Base-by-base conservation (phyloP, 2,888 invertebrate species). In the Meiosimyza platycephala region DNA sequence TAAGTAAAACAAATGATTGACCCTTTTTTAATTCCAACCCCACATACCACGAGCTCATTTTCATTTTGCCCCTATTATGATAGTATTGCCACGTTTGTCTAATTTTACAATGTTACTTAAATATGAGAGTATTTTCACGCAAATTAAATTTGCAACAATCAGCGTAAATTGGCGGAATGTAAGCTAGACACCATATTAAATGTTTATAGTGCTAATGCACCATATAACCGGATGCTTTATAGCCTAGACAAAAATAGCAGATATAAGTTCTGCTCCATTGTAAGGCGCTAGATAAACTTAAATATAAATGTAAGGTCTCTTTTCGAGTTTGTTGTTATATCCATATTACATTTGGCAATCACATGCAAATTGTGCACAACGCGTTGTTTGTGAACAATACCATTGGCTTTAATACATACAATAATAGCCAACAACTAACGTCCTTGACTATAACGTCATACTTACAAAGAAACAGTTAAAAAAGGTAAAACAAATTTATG, bases 271-370 rank as follows among this genome's bases (percentile, higher is more conserved):
- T 69, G 59, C 55, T 60, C 40, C 18, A 12, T 22, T 69, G 52
- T 18, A 16, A 12, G 33, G 40, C 40, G 40, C 40, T 40, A 40
- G 40, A 40, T 40, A 40, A 40, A 40, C 40, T 60, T 4, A 15
- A 1, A 11, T 40, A 18, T 28, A 9, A 15, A 48, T n/a, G n/a
- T 59, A 18, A 68, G 28, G 54, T n/a, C 22, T 52, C 11, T 9
- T 16, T 33, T 40, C 47, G 50, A 48, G 15, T 51, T 22, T 65
- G 52, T 65, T 33, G 33, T 47, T 62, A n/a, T 2, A 33, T 64
- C 28, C 28, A 40, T 62, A n/a, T 62, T 62, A n/a, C n/a, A 67
- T 55, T 48, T 67, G 55, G 47, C 67, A 57, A 67, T 55, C 55
- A 67, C 55, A 55, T 67, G 67, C 12, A 48, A 57, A 48, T 28